These are phyloP conservation scores for Gonatopus flavifemur DNA, from an alignment of 1,140 invertebrate species.

Conservation along the genomic window DNA sequence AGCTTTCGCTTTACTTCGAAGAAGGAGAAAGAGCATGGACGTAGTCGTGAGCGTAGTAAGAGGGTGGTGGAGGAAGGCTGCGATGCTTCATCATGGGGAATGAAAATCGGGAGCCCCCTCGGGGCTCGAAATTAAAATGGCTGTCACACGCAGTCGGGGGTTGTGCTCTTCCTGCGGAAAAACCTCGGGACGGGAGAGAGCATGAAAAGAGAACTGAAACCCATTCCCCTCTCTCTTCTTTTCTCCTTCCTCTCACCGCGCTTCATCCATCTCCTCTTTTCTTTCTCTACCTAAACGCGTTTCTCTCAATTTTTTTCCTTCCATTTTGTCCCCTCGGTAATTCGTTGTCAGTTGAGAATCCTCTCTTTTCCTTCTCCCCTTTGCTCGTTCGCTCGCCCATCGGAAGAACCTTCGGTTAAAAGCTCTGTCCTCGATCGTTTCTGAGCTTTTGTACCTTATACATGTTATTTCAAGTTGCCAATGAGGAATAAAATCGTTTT, in stretches of 20 bases:
- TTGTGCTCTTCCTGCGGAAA: conserved; percentile 39
- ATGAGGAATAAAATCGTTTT: no score
- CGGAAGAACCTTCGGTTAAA: no score
- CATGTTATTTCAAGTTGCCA: no score
- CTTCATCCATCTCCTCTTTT: not conserved
- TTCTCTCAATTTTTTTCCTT: not conserved
- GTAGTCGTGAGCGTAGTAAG: conserved; percentile 14
- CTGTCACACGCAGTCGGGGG: conserved; percentile 38
- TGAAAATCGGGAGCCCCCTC: conserved; percentile 39
- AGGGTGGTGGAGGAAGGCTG: conserved; percentile 13
- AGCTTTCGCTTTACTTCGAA: no score
- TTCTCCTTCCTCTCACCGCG: not conserved
- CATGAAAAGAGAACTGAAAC: conserved; percentile 36
- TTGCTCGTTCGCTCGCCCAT: not conserved
- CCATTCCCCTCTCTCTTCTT: conserved; percentile 33
- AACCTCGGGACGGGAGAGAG: conserved; percentile 27
- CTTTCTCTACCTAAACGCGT: conserved; percentile 7
- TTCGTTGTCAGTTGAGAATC: no score
- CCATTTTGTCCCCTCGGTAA: not conserved
- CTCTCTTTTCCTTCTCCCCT: not conserved
- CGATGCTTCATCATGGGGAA: conserved; percentile 39
- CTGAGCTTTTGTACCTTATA: no score
- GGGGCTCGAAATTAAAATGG: conserved; percentile 39
- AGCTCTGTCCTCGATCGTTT: no score
- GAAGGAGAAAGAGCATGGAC: no score